Evolutionary conservation across 2,113 vertebrate species (phyloP).

Genomic region (Eublepharis macularius): DNA sequence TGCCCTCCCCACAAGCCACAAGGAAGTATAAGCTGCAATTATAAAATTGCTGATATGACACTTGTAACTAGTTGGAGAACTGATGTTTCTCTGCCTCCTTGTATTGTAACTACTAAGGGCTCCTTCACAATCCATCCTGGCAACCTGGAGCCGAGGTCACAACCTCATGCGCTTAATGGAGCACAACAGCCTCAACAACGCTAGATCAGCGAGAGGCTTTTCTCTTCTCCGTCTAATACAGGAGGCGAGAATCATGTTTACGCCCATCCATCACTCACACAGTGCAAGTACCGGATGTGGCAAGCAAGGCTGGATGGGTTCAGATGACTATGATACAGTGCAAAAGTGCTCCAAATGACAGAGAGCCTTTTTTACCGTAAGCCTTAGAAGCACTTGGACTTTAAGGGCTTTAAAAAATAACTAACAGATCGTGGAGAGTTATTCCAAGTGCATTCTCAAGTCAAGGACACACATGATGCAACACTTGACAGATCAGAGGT

Average conservation of each 20-base stretch:
- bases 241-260: neutral
- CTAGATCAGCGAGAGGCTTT: neutral
- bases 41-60: neutral
- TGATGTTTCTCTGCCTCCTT: neutral
- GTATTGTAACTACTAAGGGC: too few relatives aligned
- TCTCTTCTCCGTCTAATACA: neutral
- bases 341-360: neutral
- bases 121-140: neutral
- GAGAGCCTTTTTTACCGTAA: neutral
- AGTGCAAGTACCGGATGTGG: neutral
- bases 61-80: neutral
- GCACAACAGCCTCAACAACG: neutral
- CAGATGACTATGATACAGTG: neutral
- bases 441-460: constrained; percentile 32
- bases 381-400: neutral
- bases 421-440: neutral
- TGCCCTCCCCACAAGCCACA: neutral
- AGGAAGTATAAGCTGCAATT: neutral
- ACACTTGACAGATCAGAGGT: constrained; percentile 34
- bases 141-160: neutral
- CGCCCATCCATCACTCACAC: neutral
- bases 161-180: neutral
- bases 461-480: constrained; percentile 51
- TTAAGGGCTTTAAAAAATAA: constrained; percentile 11
- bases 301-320: neutral